A percentile compares a stretch with the other conserved stretches of the same genome.
Evolutionary conservation across 1,140 invertebrate species (phyloP).

Genomic region (Hyposmocoma kahamanoa): DNA sequence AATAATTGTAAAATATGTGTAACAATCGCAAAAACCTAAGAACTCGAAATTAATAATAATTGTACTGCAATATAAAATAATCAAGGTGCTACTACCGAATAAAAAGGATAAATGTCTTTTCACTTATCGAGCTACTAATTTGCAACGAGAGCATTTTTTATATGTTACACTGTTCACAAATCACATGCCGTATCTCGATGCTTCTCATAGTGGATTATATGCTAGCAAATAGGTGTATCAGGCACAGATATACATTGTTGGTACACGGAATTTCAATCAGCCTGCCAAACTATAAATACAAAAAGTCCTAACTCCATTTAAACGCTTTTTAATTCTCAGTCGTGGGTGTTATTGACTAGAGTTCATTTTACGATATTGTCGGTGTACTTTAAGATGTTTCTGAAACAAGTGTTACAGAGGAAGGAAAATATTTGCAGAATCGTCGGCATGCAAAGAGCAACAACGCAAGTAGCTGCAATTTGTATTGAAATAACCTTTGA

Average conservation of each 20-base stretch:
- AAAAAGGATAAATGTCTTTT: constrained; percentile 26
- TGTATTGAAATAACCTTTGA: constrained; percentile 71
- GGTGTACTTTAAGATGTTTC: constrained; percentile 20
- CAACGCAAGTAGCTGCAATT: constrained; percentile 69
- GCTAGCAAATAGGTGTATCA: constrained; percentile 57
- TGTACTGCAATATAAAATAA: too few relatives aligned
- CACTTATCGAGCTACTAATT: constrained; percentile 34
- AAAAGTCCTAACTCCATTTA: constrained; percentile 19
- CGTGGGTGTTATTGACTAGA: neutral
- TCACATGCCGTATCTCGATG: constrained; percentile 32
- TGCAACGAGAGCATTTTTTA: constrained; percentile 40
- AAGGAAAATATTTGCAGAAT: constrained; percentile 67
- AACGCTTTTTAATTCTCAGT: neutral
- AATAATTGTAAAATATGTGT: too few relatives aligned
- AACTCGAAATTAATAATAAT: too few relatives aligned
- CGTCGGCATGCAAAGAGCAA: constrained; percentile 60
- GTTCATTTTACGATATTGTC: neutral
- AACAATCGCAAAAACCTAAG: too few relatives aligned
- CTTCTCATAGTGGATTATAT: constrained; percentile 50
- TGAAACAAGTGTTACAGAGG: constrained; percentile 39
- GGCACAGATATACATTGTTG: constrained; percentile 57
- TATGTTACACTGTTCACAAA: constrained; percentile 41
- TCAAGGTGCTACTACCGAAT: too few relatives aligned
- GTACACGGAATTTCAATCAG: constrained; percentile 71
- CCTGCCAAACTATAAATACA: neutral